Base-by-base conservation (phyloP, 2,888 invertebrate species). In the Mystacides longicornis region DNA sequence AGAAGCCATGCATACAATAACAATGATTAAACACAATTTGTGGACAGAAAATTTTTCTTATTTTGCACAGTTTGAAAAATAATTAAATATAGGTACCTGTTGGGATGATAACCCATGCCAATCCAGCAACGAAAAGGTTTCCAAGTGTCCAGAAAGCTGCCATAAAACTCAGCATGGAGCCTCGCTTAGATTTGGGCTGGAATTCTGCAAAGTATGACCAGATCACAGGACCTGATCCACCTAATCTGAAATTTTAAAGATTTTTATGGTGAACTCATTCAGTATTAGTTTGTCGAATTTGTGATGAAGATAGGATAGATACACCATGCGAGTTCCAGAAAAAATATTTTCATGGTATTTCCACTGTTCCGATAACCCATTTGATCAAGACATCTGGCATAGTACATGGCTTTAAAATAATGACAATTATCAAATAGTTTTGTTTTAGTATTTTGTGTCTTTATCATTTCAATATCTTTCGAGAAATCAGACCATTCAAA, bases 141-240 rank as follows among this genome's bases (percentile, higher is more conserved):
- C 94, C 94, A 64, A 93, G 82, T 56, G 94, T 94, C 94, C 94
- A 94, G 73, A 93, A 94, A 52, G 93, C 93, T 57, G 94, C 93
- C 87, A 94, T 89, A 69, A 91, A 89, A 65, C 92, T 92, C 64
- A 94, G 77, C 93, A 93, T 93, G 52, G 90, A 87, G 51, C 94
- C 94, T 64, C 94, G 82, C 69, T 89, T 90, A 64, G 86, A 81
- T 73, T 90, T 92, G 55, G 93, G 93, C 73, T 94, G 93, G 72
- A 94, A 94, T 75, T 94, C 94, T 59, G 92, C 91, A 72, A 92
- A 94, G 74, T 94, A 94, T 20, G 93, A 90, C 90, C 93, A 94
- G 71, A 94, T 91, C 62, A 94, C 93, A 57, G 94, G 94, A 69
- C 93, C 88, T 67, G 89, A 90, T 61, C 91, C 91, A 64, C 91